phyloP scores from a whole-genome alignment of 2,113 vertebrate species.

The Telmatochromis sp. region DNA sequence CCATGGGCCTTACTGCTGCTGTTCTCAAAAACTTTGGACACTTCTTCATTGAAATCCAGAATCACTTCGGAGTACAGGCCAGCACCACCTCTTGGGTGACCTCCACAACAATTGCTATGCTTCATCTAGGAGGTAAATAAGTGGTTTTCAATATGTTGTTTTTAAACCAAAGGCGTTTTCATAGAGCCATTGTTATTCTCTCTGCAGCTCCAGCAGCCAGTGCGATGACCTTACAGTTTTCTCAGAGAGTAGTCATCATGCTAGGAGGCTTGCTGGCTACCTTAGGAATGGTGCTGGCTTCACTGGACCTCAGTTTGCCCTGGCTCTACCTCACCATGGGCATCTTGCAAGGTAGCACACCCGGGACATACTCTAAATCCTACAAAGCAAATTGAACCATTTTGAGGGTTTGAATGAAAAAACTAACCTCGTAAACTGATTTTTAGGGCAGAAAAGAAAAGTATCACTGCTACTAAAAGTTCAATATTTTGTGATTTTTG shows the following conservation, averaged over 20 bases:
- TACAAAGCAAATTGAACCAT: background rate
- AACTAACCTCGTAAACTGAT: background rate
- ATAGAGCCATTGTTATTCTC: background rate
- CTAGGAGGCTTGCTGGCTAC: conserved; percentile 41
- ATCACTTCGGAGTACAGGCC: conserved; percentile 63
- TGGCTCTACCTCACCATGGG: conserved; percentile 65
- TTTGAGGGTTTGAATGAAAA: background rate
- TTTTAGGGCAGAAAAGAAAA: background rate
- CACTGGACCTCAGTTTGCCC: conserved; percentile 53
- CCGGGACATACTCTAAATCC: background rate
- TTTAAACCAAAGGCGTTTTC: background rate
- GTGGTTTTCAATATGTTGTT: background rate
- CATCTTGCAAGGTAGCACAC: conserved; percentile 52
- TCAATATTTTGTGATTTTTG: background rate
- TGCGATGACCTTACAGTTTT: conserved; percentile 37
- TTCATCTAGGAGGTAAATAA: conserved; percentile 71
- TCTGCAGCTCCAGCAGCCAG: conserved; percentile 58
- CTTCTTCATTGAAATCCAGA: conserved; percentile 77
- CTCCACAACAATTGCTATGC: conserved; percentile 64
- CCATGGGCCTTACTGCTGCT: conserved; percentile 69
- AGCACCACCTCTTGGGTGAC: conserved; percentile 77
- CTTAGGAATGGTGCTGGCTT: conserved; percentile 51
- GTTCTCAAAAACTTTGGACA: conserved; percentile 73
- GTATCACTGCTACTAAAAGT: background rate
- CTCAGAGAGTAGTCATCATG: conserved; percentile 55